Percentiles rank a stretch among this genome's conserved stretches.
Evolutionary conservation across 2,888 invertebrate species (phyloP).

Genomic region (Tricholauxania praeusta): DNA sequence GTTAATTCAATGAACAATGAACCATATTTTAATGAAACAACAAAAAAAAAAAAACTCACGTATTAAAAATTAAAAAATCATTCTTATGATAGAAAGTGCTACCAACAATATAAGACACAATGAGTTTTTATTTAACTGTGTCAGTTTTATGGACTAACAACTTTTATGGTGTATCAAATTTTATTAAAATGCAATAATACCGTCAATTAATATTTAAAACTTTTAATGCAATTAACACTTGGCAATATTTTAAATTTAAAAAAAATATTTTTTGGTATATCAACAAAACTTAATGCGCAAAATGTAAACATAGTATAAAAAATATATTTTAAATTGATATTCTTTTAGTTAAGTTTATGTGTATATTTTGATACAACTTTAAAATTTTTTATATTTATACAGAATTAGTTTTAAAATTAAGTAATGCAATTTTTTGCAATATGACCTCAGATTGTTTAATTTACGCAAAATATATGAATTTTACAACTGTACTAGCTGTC

Average conservation of each 20-base stretch:
- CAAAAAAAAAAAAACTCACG: neutral
- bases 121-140: neutral
- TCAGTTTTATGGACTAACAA: neutral
- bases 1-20: slow-evolving; percentile 12
- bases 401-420: slow-evolving; percentile 14
- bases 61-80: slow-evolving; percentile 27
- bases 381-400: slow-evolving; percentile 11
- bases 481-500: slow-evolving; percentile 18
- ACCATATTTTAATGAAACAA: slow-evolving; percentile 18
- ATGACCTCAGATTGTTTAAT: neutral
- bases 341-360: neutral
- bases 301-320: neutral
- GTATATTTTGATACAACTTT: neutral
- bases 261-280: neutral
- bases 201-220: neutral
- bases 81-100: slow-evolving; percentile 57
- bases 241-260: slow-evolving; percentile 8
- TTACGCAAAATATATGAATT: slow-evolving; percentile 8
- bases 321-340: slow-evolving; percentile 4
- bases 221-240: neutral
- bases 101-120: slow-evolving; percentile 44
- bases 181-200: too few relatives aligned
- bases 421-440: slow-evolving; percentile 1
- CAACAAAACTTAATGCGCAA: neutral
- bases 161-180: too few relatives aligned